phyloP scores from a whole-genome alignment of 2,888 invertebrate genomes.

The Ditula angustiorana region DNA sequence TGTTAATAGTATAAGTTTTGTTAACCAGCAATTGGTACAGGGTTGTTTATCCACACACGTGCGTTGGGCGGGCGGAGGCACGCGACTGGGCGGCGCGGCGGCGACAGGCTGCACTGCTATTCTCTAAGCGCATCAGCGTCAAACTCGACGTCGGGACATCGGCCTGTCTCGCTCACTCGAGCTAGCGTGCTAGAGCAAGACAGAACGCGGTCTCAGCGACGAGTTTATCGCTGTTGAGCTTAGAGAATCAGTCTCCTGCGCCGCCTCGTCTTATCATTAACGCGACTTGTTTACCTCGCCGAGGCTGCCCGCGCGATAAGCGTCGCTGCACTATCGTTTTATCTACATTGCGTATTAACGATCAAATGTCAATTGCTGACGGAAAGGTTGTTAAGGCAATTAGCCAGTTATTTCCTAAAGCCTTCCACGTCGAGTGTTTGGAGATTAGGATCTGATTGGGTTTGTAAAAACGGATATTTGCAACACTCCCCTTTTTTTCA shows the following conservation, averaged over 20 bases:
- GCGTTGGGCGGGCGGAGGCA: conserved; percentile 75
- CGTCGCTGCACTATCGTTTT: conserved; percentile 9
- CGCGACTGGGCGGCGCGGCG: conserved; percentile 70
- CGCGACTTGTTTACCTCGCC: conserved; percentile 72
- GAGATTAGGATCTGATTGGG: not conserved
- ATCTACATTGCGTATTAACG: conserved; percentile 30
- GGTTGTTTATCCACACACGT: conserved; percentile 53
- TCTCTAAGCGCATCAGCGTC: no score
- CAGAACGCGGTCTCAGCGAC: no score
- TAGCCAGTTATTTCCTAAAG: not conserved
- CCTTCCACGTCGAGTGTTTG: no score
- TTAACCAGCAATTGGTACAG: conserved; percentile 39
- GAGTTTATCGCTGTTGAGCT: no score
- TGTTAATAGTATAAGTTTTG: conserved; percentile 3
- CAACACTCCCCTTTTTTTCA: no score
- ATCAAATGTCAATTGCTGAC: conserved; percentile 14
- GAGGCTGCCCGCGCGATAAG: conserved; percentile 37
- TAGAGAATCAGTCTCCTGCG: no score
- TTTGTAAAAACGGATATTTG: no score
- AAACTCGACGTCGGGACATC: no score
- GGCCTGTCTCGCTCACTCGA: no score
- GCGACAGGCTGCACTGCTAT: no score
- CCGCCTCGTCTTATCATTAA: conserved; percentile 70
- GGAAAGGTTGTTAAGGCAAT: conserved; percentile 8
- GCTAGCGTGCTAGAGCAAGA: no score